Conservation (phyloP, 2,113 vertebrate genomes). For the Charina bottae region DNA sequence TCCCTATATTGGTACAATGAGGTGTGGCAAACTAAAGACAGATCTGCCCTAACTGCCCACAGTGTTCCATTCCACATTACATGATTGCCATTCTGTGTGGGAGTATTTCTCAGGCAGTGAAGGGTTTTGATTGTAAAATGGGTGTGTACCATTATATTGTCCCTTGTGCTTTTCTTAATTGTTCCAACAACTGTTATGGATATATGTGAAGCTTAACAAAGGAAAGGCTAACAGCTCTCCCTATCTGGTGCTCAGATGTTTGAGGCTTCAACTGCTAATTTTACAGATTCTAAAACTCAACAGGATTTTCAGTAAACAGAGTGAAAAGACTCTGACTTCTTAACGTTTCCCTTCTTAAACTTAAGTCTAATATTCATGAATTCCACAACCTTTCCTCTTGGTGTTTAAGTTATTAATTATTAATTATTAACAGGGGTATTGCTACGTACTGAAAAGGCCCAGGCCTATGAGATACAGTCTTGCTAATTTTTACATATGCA, state of each 20-base stretch:
- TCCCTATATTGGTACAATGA: neutral
- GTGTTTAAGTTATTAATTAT: neutral
- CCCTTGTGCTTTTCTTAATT: neutral
- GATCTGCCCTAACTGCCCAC: neutral
- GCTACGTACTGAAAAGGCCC: neutral
- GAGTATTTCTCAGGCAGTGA: neutral
- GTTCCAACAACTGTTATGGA: neutral
- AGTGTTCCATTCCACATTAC: neutral
- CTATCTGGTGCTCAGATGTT: neutral
- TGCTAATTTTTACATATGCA: neutral
- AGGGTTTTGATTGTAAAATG: neutral
- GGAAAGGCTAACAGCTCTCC: neutral
- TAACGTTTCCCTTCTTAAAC: neutral
- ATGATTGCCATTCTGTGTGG: neutral
- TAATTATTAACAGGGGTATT: neutral
- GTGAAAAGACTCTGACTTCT: neutral
- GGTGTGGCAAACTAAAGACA: neutral
- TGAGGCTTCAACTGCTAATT: neutral
- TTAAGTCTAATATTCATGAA: neutral
- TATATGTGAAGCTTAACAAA: neutral
- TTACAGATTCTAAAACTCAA: neutral
- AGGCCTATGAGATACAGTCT: neutral
- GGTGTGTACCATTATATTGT: neutral
- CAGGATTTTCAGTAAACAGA: neutral
- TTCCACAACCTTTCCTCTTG: neutral